Conservation (phyloP, 2,797 vertebrate genomes). For the Falco rusticolus region DNA sequence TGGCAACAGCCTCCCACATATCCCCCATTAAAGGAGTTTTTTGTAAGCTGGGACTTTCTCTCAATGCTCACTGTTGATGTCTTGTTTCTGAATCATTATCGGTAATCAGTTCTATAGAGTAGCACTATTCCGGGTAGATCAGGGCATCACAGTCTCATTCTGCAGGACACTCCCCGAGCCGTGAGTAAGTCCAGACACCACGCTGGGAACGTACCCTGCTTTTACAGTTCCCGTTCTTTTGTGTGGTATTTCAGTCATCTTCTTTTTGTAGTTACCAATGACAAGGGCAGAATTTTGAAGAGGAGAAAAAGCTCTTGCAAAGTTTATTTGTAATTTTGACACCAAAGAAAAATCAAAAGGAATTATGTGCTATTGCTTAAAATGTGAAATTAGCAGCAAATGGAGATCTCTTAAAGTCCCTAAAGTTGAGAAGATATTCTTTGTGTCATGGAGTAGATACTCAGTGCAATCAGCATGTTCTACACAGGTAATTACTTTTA, state of each 20-base stretch:
- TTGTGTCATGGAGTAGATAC: slow-evolving; percentile 79
- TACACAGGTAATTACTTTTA: slow-evolving; percentile 91
- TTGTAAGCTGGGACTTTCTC: neutral
- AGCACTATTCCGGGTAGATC: neutral
- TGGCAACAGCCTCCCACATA: slow-evolving; percentile 32
- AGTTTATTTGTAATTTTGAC: slow-evolving; percentile 53
- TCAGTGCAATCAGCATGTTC: slow-evolving; percentile 81
- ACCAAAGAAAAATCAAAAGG: slow-evolving; percentile 33
- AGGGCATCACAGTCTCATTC: neutral
- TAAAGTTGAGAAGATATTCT: slow-evolving; percentile 66
- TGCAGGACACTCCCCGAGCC: neutral
- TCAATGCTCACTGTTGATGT: neutral
- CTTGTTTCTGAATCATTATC: neutral
- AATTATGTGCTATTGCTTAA: slow-evolving; percentile 67
- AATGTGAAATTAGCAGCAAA: slow-evolving; percentile 72
- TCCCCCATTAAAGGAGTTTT: neutral
- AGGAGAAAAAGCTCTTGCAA: slow-evolving; percentile 23
- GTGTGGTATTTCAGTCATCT: neutral
- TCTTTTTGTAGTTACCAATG: slow-evolving; percentile 1
- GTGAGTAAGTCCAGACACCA: neutral
- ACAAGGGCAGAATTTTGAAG: slow-evolving; percentile 26
- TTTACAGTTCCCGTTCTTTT: neutral
- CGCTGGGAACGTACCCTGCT: neutral
- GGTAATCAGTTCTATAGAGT: neutral
- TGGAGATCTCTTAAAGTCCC: slow-evolving; percentile 66